Evolutionary conservation across 2,113 vertebrate genomes (phyloP).

Genomic region (Xenus cinereus): DNA sequence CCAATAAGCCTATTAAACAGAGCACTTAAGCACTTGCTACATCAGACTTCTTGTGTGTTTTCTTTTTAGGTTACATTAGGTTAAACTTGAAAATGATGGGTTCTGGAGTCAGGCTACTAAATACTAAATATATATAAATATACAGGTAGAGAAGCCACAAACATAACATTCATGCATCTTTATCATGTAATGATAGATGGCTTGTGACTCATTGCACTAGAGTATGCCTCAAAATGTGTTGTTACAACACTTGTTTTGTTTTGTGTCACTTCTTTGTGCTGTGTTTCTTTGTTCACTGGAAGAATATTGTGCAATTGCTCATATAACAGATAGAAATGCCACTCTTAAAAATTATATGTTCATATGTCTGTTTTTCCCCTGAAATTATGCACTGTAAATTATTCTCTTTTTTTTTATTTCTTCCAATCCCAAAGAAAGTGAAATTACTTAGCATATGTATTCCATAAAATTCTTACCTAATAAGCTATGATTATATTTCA

Average conservation of each 20-base stretch:
- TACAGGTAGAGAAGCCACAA: background rate
- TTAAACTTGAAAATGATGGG: background rate
- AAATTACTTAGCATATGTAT: background rate
- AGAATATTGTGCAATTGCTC: background rate
- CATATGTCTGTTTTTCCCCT: background rate
- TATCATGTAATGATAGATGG: background rate
- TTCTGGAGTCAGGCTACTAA: background rate
- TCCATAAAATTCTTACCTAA: background rate
- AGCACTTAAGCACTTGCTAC: slow-evolving; percentile 35
- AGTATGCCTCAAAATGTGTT: background rate
- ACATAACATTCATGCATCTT: background rate
- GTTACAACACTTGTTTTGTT: background rate
- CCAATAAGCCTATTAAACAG: slow-evolving; percentile 34
- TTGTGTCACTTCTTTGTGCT: background rate
- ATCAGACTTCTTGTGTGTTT: background rate
- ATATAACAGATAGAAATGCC: background rate
- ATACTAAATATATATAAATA: background rate
- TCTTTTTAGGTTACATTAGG: background rate
- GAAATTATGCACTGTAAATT: background rate
- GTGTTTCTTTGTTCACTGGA: background rate
- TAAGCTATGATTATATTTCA: slow-evolving; percentile 1
- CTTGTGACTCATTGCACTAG: background rate
- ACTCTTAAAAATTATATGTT: background rate
- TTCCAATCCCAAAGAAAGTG: background rate
- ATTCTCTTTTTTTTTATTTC: background rate